These are phyloP conservation scores for Argyresthia albistria DNA, from an alignment of 2,888 invertebrate species.

Conservation along the genomic window DNA sequence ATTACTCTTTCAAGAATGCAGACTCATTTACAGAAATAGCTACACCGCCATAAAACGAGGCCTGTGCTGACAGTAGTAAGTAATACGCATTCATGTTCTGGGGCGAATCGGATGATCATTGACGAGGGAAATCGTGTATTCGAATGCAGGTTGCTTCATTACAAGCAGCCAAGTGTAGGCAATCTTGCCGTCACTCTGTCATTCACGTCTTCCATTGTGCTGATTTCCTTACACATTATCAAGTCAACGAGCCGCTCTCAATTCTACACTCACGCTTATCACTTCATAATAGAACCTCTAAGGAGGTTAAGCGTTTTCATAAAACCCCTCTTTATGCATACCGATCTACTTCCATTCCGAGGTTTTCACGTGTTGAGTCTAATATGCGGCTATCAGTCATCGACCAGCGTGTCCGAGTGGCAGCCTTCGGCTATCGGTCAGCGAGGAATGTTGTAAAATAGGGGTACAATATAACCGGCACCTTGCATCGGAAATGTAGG, in stretches of 20 bases:
- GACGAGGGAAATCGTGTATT: too few relatives aligned
- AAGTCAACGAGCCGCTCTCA: neutral
- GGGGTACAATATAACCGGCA: neutral
- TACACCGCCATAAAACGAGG: too few relatives aligned
- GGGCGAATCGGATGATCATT: too few relatives aligned
- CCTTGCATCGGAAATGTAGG: too few relatives aligned
- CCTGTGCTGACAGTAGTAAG: too few relatives aligned
- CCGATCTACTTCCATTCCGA: constrained; percentile 1
- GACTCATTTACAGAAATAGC: too few relatives aligned
- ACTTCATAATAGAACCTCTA: neutral
- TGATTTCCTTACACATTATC: neutral
- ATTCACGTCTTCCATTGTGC: neutral
- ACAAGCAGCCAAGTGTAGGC: too few relatives aligned
- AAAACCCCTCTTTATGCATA: constrained; percentile 4
- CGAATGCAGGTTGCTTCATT: too few relatives aligned
- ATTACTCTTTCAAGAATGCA: too few relatives aligned
- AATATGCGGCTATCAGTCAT: neutral
- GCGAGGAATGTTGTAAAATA: constrained; percentile 14
- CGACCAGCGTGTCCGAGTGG: neutral
- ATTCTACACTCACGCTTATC: neutral
- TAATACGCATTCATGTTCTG: too few relatives aligned
- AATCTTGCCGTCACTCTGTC: neutral
- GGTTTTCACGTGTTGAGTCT: neutral
- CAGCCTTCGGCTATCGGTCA: constrained; percentile 36
- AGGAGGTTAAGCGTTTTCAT: constrained; percentile 4